Conservation (phyloP, 30 jellyfish, hydroid and myxozoan species). For the Phacellophora camtschatica region DNA sequence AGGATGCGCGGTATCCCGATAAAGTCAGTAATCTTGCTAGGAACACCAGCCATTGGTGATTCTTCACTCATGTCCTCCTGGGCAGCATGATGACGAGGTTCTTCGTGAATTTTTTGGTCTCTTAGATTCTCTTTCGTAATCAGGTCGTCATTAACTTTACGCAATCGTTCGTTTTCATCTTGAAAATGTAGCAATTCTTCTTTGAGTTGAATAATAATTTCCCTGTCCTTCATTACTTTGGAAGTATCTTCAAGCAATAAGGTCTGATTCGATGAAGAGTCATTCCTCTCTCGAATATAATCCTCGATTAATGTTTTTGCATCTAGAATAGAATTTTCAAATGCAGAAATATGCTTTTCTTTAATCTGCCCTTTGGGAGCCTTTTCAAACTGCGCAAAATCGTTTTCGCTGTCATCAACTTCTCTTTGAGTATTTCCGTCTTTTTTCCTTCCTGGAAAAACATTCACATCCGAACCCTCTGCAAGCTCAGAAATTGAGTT, state of each 20-base stretch:
- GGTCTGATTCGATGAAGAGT: neutral
- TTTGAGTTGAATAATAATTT: neutral
- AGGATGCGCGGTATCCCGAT: constrained; percentile 15
- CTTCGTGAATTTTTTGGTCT: neutral
- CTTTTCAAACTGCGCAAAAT: neutral
- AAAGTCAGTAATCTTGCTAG: neutral
- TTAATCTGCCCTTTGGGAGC: neutral
- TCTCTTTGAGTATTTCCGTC: neutral
- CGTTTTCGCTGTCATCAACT: neutral
- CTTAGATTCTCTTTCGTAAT: neutral
- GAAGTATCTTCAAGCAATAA: neutral
- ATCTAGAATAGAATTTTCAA: neutral
- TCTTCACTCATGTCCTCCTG: neutral
- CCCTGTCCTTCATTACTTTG: too few relatives aligned
- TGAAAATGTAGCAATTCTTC: neutral
- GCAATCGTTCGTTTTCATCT: constrained; percentile 1
- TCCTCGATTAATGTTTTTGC: constrained; percentile 24
- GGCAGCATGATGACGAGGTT: neutral
- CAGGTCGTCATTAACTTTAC: neutral
- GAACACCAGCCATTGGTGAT: neutral
- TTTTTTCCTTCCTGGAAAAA: neutral
- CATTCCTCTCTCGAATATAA: neutral
- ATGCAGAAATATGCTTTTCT: neutral
- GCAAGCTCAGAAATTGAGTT: constrained; percentile 1
- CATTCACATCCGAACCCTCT: neutral